Conservation (phyloP, 2,797 vertebrate genomes). For the Microctenopoma steveboyesi region DNA sequence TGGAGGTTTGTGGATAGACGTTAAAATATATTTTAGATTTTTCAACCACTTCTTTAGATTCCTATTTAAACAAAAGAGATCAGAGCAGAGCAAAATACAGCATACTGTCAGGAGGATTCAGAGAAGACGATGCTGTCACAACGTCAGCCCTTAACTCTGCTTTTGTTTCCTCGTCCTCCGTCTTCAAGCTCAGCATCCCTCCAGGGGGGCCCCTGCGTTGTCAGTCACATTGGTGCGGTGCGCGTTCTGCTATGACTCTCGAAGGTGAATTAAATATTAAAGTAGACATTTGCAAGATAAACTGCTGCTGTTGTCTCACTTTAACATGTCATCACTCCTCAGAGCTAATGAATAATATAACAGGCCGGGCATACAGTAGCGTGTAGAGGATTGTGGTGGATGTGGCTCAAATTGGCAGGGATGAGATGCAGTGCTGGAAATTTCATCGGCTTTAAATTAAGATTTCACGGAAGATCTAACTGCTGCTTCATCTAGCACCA, state of each 20-base stretch:
- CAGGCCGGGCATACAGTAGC: not conserved
- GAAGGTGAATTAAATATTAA: conserved; percentile 77
- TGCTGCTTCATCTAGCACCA: not conserved
- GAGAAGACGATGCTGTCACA: conserved; percentile 24
- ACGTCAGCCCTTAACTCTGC: conserved; percentile 14
- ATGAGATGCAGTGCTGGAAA: conserved; percentile 14
- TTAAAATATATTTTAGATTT: not conserved
- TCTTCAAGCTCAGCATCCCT: conserved; percentile 30
- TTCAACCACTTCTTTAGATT: conserved; percentile 3
- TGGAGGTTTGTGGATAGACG: not conserved
- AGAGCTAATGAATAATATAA: conserved; percentile 71
- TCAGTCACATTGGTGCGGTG: conserved; percentile 15
- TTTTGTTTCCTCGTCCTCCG: conserved; percentile 10
- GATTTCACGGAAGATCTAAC: conserved; percentile 34
- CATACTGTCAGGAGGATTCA: conserved; percentile 12
- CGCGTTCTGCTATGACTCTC: conserved; percentile 47
- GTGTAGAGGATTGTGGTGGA: conserved; percentile 14
- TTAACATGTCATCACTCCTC: conserved; percentile 71
- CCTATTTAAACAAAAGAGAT: conserved; percentile 34
- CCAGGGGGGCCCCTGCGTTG: conserved; percentile 1
- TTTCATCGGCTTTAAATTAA: conserved; percentile 30
- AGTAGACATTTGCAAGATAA: conserved; percentile 73
- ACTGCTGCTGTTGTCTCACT: conserved; percentile 76
- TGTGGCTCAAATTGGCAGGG: conserved; percentile 18
- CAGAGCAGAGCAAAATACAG: conserved; percentile 15